Base-by-base conservation (phyloP, 2,888 invertebrate species). In the Drosophila demipolita region DNA sequence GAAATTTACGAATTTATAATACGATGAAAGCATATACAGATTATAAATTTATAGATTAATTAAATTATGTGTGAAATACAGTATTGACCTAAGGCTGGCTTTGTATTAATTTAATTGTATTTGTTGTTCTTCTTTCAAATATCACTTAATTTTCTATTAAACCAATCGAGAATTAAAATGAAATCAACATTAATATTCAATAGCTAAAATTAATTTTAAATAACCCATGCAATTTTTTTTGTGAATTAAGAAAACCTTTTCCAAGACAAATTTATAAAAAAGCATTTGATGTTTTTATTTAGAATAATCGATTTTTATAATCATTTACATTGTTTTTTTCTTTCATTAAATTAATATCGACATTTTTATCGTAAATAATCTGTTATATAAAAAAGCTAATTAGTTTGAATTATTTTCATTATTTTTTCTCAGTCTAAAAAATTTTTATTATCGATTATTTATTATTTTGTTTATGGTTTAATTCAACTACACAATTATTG, bases 331-430 rank as follows among this genome's bases (percentile, higher is more conserved):
- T 0, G 23, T 17, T 49, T 17, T 49, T 12, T 26, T 23, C 1
- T 1, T 49, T 49, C 15, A 26, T 26, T 49, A 26, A 26, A 17
- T 49, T 23, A 45, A 49, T 49, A 49, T 49, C 49, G 23, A 49
- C 49, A 49, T 26, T 17, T 11, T 26, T 2, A 49, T 49, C 26
- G 26, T 49, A 17, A 11, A 17, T 17, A 49, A 26, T 5, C 45
- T 5, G 49, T 9, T 26, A 26, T 49, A 0, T 26, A 8, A 9
- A 49, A 49, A 53, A 33, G 33, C 15, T 33, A 15, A 33, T 20
- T 33, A 9, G 15, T 20, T 33, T 53, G 52, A 53, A 33, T 52
- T 53, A 15, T 33, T 15, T 36, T 36, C 53, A 36, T 54, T 54
- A 9, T 26, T 54, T 36, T 54, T 54, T 36, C 53, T 36, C 35